phyloP scores from a whole-genome alignment of 2,797 vertebrate genomes.

The Micropoecilia bifurca region DNA sequence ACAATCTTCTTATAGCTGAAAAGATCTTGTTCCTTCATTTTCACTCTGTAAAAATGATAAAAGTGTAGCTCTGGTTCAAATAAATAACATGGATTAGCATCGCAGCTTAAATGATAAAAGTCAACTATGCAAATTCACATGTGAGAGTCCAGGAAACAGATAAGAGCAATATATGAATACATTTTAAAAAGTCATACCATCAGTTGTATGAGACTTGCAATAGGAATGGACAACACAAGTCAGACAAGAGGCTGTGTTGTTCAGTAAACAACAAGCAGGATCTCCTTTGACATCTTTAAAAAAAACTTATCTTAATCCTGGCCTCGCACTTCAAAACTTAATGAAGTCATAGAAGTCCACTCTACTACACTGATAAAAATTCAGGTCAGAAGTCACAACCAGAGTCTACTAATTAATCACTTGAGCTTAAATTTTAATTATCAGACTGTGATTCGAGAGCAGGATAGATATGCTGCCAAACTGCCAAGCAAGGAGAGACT shows the following conservation, averaged over 20 bases:
- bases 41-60: constrained; percentile 24
- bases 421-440: constrained; percentile 79
- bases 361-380: constrained; percentile 57
- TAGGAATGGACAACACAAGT: not conserved
- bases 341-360: constrained; percentile 60
- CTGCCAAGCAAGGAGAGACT: constrained; percentile 71
- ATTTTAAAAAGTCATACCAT: constrained; percentile 29
- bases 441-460: constrained; percentile 70
- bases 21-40: constrained; percentile 15
- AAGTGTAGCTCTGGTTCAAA: constrained; percentile 30
- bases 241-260: not conserved
- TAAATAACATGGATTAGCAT: constrained; percentile 45
- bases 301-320: not conserved
- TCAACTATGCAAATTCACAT: constrained; percentile 32
- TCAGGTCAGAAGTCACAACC: constrained; percentile 69
- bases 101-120: constrained; percentile 32
- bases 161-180: constrained; percentile 27
- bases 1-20: constrained; percentile 13
- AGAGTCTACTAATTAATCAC: constrained; percentile 75
- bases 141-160: constrained; percentile 28
- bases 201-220: constrained; percentile 8
- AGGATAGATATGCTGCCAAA: constrained; percentile 75
- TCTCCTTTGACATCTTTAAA: not conserved
- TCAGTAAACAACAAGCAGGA: not conserved
- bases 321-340: constrained; percentile 23